Evolutionary conservation across 2,888 invertebrate species (phyloP).

Genomic region (Harpalus rufipes): DNA sequence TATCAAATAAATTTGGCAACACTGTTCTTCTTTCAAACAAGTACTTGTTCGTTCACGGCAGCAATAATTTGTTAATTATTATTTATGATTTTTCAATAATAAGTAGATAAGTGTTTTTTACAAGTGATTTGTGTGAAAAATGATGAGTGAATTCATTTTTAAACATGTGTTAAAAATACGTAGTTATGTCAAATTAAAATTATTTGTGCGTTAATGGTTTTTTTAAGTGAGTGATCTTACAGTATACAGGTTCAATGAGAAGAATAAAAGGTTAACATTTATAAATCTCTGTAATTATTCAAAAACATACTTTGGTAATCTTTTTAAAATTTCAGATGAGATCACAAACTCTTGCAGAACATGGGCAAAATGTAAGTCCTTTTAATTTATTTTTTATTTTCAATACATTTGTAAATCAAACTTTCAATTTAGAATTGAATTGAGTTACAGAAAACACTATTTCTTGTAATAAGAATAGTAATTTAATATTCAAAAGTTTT

Average conservation of each 20-base stretch:
- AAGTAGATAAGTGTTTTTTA: neutral
- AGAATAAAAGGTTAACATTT: too few species aligned
- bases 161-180: too few species aligned
- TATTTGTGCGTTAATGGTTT: too few species aligned
- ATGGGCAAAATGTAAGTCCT: slow-evolving; percentile 3
- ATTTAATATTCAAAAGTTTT: too few species aligned
- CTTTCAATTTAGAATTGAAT: too few species aligned
- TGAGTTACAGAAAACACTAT: too few species aligned
- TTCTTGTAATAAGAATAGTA: too few species aligned
- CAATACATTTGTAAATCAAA: too few species aligned
- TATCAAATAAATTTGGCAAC: slow-evolving; percentile 1
- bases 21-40: slow-evolving; percentile 4
- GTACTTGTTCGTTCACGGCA: neutral
- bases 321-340: neutral
- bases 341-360: neutral
- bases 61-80: neutral
- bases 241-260: too few species aligned
- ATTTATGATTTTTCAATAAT: neutral
- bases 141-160: neutral
- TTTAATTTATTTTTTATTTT: neutral
- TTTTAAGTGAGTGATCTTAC: too few species aligned
- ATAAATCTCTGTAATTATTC: too few species aligned
- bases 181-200: too few species aligned
- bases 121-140: neutral
- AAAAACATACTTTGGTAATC: neutral